These are phyloP conservation scores for Sesamia inferens DNA, from an alignment of 2,888 invertebrate species.

Conservation along the genomic window DNA sequence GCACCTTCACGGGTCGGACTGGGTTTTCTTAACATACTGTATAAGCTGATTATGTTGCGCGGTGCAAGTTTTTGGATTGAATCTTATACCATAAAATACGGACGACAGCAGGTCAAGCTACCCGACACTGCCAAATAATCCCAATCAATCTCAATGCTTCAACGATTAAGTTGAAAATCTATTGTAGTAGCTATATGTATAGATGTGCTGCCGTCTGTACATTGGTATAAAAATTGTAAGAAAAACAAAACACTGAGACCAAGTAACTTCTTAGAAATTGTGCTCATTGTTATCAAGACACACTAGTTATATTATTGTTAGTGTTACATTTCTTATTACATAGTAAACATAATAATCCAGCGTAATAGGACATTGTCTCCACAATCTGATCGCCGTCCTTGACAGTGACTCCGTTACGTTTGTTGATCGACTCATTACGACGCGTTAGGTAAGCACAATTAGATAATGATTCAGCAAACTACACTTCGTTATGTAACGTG, in stretches of 20 bases:
- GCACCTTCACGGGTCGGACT: too few species aligned
- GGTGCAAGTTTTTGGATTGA: too few species aligned
- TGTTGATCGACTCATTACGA: slow-evolving; percentile 63
- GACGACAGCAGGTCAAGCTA: too few species aligned
- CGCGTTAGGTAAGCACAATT: slow-evolving; percentile 58
- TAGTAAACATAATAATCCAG: slow-evolving; percentile 52
- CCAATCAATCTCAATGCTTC: too few species aligned
- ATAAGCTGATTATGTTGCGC: too few species aligned
- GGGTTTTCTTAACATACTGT: too few species aligned
- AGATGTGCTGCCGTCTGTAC: too few species aligned
- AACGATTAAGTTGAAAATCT: too few species aligned
- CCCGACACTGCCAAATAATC: too few species aligned
- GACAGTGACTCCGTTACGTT: slow-evolving; percentile 67
- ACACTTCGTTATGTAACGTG: slow-evolving; percentile 27
- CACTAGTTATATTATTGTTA: slow-evolving; percentile 8
- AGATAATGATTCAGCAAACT: slow-evolving; percentile 56
- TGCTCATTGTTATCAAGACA: neutral
- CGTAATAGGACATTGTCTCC: slow-evolving; percentile 64
- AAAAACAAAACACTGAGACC: neutral
- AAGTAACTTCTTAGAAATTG: neutral
- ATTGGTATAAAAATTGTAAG: neutral
- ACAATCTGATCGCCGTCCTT: slow-evolving; percentile 67
- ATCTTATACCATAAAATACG: neutral
- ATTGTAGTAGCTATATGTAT: too few species aligned
- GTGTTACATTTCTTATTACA: slow-evolving; percentile 10